A percentile compares a stretch with the other conserved stretches of the same genome.
These are phyloP conservation scores for Echiichthys vipera DNA, from an alignment of 2,797 vertebrate species.

Conservation along the genomic window DNA sequence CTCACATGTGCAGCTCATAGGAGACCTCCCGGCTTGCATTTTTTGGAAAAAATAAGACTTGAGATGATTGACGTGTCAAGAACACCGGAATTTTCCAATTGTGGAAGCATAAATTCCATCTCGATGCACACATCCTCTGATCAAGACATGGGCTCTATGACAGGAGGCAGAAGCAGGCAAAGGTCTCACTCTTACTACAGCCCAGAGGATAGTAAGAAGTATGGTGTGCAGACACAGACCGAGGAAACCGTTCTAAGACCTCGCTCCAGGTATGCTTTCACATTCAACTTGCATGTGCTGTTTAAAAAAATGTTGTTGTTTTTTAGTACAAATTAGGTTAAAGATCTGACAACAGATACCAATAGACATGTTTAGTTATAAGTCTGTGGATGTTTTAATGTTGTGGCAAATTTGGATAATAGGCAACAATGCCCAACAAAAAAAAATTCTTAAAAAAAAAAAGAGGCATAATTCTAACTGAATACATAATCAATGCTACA, in stretches of 20 bases:
- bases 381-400: neutral
- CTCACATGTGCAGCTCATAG: conserved; percentile 13
- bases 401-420: neutral
- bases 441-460: neutral
- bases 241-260: conserved; percentile 69
- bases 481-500: neutral
- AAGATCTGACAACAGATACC: neutral
- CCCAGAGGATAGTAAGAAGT: conserved; percentile 58
- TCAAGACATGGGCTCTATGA: conserved; percentile 43
- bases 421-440: neutral
- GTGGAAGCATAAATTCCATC: conserved; percentile 61
- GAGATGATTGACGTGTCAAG: conserved; percentile 71
- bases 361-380: neutral
- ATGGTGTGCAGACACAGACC: conserved; percentile 36
- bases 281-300: neutral
- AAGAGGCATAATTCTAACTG: neutral
- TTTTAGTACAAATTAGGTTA: neutral
- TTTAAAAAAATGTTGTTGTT: too few relatives aligned
- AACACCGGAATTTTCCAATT: conserved; percentile 59
- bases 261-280: conserved; percentile 77
- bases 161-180: conserved; percentile 55
- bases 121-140: conserved; percentile 32
- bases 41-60: conserved; percentile 1
- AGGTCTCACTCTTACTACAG: conserved; percentile 76
- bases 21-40: neutral